Conservation (phyloP, 2,113 vertebrate genomes). For the Promerops cafer region DNA sequence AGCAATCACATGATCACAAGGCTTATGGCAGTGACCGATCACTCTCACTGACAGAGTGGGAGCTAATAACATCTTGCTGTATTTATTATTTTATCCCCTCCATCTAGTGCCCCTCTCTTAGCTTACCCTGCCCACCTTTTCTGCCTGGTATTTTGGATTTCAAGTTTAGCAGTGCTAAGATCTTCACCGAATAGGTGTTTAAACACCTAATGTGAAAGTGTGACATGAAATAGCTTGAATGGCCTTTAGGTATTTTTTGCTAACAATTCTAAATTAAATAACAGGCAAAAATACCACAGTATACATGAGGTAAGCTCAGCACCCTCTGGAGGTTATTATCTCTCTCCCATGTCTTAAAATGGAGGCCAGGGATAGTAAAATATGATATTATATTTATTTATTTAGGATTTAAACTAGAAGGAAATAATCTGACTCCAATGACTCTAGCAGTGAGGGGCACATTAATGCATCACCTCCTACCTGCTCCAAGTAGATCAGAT, state of each 20-base stretch:
- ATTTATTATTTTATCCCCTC: neutral
- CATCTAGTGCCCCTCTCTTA: neutral
- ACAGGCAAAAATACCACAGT: neutral
- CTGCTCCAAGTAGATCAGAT: neutral
- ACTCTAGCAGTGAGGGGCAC: neutral
- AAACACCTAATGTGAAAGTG: neutral
- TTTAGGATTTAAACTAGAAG: neutral
- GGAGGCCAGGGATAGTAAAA: neutral
- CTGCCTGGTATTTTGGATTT: neutral
- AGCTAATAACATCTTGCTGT: neutral
- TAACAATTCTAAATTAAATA: neutral
- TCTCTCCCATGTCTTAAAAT: neutral
- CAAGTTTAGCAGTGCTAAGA: neutral
- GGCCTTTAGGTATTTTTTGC: neutral
- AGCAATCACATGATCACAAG: neutral
- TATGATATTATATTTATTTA: neutral
- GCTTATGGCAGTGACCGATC: neutral
- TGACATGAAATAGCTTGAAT: neutral
- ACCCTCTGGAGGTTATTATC: neutral
- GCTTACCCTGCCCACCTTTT: neutral
- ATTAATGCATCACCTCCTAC: neutral
- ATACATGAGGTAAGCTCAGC: neutral
- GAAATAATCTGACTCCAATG: neutral
- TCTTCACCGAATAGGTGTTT: neutral
- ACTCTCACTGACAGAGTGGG: neutral